Evolutionary conservation across 2,888 invertebrate genomes (phyloP).

Genomic region (Drosophila pseudotakahashii): DNA sequence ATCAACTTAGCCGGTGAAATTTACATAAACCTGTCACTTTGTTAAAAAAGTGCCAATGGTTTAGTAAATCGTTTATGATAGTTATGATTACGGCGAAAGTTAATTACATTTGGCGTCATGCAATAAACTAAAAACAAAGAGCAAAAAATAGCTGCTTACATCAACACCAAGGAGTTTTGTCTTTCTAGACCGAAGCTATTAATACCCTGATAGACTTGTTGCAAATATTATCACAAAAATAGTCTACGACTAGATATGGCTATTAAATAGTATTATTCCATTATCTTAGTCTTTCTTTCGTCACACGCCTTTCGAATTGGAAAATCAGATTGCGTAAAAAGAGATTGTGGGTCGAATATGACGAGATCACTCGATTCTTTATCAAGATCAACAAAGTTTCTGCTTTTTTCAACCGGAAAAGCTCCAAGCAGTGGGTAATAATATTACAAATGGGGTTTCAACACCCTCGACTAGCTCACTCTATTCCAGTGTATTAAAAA

Average conservation of each 20-base stretch:
- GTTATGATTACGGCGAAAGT: slow-evolving; percentile 11
- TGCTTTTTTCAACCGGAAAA: neutral
- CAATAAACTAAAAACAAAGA: slow-evolving; percentile 4
- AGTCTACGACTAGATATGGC: neutral
- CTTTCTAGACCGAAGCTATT: neutral
- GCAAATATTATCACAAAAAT: neutral
- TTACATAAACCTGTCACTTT: slow-evolving; percentile 3
- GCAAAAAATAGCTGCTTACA: slow-evolving; percentile 25
- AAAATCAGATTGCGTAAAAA: slow-evolving; percentile 16
- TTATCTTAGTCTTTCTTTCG: slow-evolving; percentile 8
- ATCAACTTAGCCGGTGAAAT: slow-evolving; percentile 16
- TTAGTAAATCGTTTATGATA: neutral
- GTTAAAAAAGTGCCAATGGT: neutral
- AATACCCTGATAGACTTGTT: slow-evolving; percentile 11
- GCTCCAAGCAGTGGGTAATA: slow-evolving; percentile 3
- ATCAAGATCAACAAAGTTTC: slow-evolving; percentile 17
- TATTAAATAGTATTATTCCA: slow-evolving; percentile 1
- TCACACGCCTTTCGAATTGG: slow-evolving; percentile 29
- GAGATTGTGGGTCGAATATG: slow-evolving; percentile 3
- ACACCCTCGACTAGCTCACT: slow-evolving; percentile 15
- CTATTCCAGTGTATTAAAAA: slow-evolving; percentile 2
- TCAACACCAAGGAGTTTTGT: slow-evolving; percentile 2
- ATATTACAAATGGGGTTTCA: slow-evolving; percentile 4
- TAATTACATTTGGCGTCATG: slow-evolving; percentile 11
- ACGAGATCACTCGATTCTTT: slow-evolving; percentile 1